Conservation (phyloP, 1,140 invertebrate species). For the Drosophila baimaii region DNA sequence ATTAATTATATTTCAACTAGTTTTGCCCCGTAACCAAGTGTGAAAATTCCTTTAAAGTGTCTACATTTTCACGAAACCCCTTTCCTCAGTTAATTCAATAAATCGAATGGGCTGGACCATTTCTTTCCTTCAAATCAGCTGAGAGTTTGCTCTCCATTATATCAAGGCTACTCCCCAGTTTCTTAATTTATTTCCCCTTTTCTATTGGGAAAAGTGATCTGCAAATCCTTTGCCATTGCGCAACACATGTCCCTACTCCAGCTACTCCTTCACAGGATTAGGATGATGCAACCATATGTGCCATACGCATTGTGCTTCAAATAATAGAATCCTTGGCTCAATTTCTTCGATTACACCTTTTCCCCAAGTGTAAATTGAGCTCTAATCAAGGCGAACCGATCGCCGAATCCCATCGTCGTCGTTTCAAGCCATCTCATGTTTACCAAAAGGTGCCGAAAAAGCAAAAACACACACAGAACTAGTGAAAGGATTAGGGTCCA, state of each 20-base stretch:
- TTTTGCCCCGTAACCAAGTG: background rate
- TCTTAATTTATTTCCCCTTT: slow-evolving; percentile 2
- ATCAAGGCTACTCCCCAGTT: slow-evolving; percentile 9
- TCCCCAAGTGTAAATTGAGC: slow-evolving; percentile 67
- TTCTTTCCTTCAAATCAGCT: slow-evolving; percentile 1
- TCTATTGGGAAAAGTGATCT: slow-evolving; percentile 33
- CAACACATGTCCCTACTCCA: slow-evolving; percentile 31
- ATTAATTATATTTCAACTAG: background rate
- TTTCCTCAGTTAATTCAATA: slow-evolving; percentile 5
- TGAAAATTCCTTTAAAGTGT: background rate
- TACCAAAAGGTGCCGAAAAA: slow-evolving; percentile 83
- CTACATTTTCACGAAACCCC: background rate
- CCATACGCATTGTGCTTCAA: slow-evolving; percentile 53
- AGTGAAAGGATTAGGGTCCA: slow-evolving; percentile 69
- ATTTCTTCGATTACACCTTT: slow-evolving; percentile 51
- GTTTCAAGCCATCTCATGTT: slow-evolving; percentile 69
- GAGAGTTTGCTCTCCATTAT: slow-evolving; percentile 23
- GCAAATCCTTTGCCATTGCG: slow-evolving; percentile 44
- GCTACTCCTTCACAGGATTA: slow-evolving; percentile 24
- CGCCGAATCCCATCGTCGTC: slow-evolving; percentile 26
- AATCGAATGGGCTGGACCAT: background rate
- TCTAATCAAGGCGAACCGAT: slow-evolving; percentile 70
- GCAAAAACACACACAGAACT: slow-evolving; percentile 33
- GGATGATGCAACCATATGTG: slow-evolving; percentile 63
- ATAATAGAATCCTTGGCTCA: slow-evolving; percentile 56